Percentiles rank a stretch among this genome's conserved stretches.
phyloP scores from a whole-genome alignment of 1,140 invertebrate species.

The Brachionus calyciflorus region DNA sequence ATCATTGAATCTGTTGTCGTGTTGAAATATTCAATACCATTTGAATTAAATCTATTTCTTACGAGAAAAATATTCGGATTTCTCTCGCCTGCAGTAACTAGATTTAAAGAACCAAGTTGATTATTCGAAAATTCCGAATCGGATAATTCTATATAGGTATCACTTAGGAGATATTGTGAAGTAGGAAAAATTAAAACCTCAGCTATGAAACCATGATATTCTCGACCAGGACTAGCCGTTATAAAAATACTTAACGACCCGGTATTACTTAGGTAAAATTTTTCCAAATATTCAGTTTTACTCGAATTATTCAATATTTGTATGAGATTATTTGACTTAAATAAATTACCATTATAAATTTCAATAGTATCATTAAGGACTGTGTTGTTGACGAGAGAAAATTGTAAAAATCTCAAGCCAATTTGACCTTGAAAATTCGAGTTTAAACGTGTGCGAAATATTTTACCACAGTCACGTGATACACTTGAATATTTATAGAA shows the following conservation, averaged over 20 bases:
- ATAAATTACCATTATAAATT: constrained; percentile 87
- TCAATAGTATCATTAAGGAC: constrained; percentile 76
- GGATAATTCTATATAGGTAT: constrained; percentile 80
- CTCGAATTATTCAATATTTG: constrained; percentile 64
- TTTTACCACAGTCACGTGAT: constrained; percentile 94
- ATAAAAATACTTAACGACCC: constrained; percentile 72
- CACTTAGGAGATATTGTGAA: constrained; percentile 70
- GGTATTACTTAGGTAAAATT: constrained; percentile 25
- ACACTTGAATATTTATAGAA: constrained; percentile 97
- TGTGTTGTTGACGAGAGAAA: constrained; percentile 61
- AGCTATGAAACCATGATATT: constrained; percentile 91
- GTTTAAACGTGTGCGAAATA: constrained; percentile 66
- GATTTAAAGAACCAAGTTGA: constrained; percentile 79
- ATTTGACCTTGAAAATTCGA: constrained; percentile 47
- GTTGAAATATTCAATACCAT: constrained; percentile 89
- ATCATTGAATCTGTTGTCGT: constrained; percentile 81
- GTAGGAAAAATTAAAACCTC: constrained; percentile 86
- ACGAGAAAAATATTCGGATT: constrained; percentile 86
- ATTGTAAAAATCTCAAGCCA: constrained; percentile 47
- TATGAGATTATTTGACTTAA: constrained; percentile 73
- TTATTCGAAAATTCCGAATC: constrained; percentile 79
- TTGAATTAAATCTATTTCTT: constrained; percentile 78
- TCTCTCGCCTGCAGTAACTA: constrained; percentile 86
- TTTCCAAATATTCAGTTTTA: neutral
- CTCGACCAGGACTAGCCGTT: constrained; percentile 87